Evolutionary conservation across 92 coral and sea anemone species (phyloP).

Genomic region (Actinostola sp.): DNA sequence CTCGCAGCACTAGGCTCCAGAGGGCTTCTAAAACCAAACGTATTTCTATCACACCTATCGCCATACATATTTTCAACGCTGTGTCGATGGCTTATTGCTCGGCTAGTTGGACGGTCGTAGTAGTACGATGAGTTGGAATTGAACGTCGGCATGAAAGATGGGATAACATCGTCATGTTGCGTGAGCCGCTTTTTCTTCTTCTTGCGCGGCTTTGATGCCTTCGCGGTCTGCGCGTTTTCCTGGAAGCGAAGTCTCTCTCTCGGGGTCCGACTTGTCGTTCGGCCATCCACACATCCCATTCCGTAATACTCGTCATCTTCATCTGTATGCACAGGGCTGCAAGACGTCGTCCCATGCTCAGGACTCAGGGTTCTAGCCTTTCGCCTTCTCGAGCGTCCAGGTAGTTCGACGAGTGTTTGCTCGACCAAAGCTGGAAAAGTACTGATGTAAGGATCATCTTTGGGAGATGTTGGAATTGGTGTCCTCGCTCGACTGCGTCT

Average conservation of each 20-base stretch:
- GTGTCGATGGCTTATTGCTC: background rate
- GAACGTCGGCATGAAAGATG: constrained; percentile 7
- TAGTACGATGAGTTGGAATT: background rate
- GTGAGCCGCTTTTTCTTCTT: constrained; percentile 24
- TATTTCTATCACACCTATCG: background rate
- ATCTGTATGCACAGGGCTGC: constrained; percentile 48
- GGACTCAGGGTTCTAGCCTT: constrained; percentile 38
- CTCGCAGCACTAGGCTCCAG: constrained; percentile 30
- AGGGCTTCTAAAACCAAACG: constrained; percentile 22
- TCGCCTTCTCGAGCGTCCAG: constrained; percentile 36
- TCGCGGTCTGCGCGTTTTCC: background rate
- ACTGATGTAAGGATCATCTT: constrained; percentile 28
- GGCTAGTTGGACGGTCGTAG: constrained; percentile 22
- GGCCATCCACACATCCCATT: constrained; percentile 15
- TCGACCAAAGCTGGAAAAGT: constrained; percentile 64
- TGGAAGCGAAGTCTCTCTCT: background rate
- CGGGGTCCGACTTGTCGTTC: background rate
- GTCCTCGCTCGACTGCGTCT: constrained; percentile 40
- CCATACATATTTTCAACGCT: constrained; percentile 37
- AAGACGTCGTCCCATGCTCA: constrained; percentile 25
- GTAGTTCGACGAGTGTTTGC: constrained; percentile 27
- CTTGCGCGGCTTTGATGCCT: constrained; percentile 14
- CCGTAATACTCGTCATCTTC: constrained; percentile 37
- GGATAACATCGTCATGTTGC: constrained; percentile 15
- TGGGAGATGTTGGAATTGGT: constrained; percentile 20